Evolutionary conservation across 1,140 invertebrate species (phyloP), one percentile per base, ranked within the genome.

Genomic region (Musca vetustissima): DNA sequence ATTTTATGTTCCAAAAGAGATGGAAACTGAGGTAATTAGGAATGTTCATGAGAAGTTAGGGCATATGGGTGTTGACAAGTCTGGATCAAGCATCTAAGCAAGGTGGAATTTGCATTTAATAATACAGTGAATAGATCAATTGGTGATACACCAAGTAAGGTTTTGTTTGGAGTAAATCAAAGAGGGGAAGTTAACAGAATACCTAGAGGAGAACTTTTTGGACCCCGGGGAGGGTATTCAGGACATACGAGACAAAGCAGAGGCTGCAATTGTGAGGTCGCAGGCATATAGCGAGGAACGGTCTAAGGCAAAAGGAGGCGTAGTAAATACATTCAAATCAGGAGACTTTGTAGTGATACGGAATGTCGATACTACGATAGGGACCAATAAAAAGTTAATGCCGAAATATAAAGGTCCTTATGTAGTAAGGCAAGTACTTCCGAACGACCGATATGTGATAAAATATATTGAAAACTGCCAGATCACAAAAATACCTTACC

Each of bases 371-470:
- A 57, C 24, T 6, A n/a, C 25, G 9, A 11, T n/a, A 15, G 53
- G 22, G 14, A 13, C 4, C n/a, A 57, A 57, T 24, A 57, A 57
- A 2, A 57, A 57, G 28, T n/a, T 57, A 22, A 22, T 53, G 13
- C 52, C 52, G 3, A 53, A 53, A 53, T 53, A 53, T 53, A 19
- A 22, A 21, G 53, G 53, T 0, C 53, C 53, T n/a, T 57, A 57
- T 28, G 19, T 57, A 15, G n/a, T 57, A 4, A 24, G 13, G 22
- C 25, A 28, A 25, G 13, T n/a, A 28, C 28, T 57, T 13, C 13
- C 13, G 15, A 28, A 57, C 14, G 53, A 15, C 9, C 53, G 52
- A 13, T 55, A 55, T 55, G 52, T 14, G 15, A 55, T 55, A 25
- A 28, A 11, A 32, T 22, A 57, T 28, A n/a, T 57, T 4, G 53